phyloP scores from a whole-genome alignment of 2,797 vertebrate genomes.

The Coreius guichenoti region DNA sequence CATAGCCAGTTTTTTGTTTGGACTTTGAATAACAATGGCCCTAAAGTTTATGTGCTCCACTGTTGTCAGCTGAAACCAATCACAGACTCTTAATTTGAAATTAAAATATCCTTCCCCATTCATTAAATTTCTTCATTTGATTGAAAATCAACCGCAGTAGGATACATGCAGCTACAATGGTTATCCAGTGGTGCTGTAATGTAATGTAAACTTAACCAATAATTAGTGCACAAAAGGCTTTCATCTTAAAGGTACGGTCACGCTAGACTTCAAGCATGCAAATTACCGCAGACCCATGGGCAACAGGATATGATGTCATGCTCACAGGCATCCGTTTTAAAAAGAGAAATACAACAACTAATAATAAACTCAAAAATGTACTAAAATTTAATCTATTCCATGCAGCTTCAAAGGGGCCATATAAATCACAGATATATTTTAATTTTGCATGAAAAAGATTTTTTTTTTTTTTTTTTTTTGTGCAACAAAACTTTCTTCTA shows the following conservation, averaged over 20 bases:
- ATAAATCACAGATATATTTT: background rate
- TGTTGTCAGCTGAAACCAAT: slow-evolving; percentile 9
- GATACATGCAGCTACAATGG: background rate
- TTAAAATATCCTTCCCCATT: background rate
- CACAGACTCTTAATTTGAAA: background rate
- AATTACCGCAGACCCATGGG: background rate
- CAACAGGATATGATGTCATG: slow-evolving; percentile 1
- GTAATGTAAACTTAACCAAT: slow-evolving; percentile 21
- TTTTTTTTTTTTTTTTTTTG: no score
- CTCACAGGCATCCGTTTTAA: background rate
- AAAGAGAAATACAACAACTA: background rate
- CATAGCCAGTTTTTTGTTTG: background rate
- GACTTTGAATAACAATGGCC: slow-evolving; percentile 21
- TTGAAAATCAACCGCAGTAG: background rate
- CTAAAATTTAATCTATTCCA: background rate
- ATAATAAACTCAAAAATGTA: background rate
- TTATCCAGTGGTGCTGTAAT: slow-evolving; percentile 20
- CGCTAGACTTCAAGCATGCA: background rate
- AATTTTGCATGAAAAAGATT: background rate
- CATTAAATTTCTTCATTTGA: background rate
- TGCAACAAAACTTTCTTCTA: background rate
- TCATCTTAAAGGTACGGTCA: slow-evolving; percentile 9
- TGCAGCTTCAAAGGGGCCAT: background rate
- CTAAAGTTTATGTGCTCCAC: background rate
- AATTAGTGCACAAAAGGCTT: slow-evolving; percentile 31